A percentile compares a stretch with the other conserved stretches of the same genome.
Conservation (phyloP, 2,797 vertebrate species). For the Ctenochaetus hawaiiensis region DNA sequence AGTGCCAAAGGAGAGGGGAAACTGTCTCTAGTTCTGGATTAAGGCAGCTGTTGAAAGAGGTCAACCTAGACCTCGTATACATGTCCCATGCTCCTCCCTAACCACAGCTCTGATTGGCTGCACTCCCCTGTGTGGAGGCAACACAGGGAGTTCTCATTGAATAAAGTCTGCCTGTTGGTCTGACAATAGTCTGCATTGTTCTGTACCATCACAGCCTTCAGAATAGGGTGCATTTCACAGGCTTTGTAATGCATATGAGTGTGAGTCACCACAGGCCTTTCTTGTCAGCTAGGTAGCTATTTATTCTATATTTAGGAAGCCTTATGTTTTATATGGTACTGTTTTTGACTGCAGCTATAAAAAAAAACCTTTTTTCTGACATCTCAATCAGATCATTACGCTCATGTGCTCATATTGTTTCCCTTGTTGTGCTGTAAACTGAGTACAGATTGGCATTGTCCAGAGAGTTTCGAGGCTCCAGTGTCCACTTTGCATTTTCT, state of each 20-base stretch:
- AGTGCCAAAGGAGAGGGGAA: constrained; percentile 64
- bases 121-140: constrained; percentile 56
- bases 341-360: constrained; percentile 9
- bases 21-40: constrained; percentile 76
- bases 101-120: constrained; percentile 66
- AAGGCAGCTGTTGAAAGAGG: constrained; percentile 81
- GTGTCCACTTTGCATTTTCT: constrained; percentile 6
- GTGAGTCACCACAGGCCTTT: constrained; percentile 63
- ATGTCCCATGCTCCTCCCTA: constrained; percentile 68
- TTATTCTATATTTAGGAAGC: constrained; percentile 24
- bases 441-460: constrained; percentile 5
- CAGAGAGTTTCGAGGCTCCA: constrained; percentile 4
- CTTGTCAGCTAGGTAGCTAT: constrained; percentile 62
- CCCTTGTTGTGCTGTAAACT: constrained; percentile 10
- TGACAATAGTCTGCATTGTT: constrained; percentile 84
- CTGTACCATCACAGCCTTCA: constrained; percentile 68
- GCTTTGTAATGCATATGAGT: constrained; percentile 82
- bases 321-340: constrained; percentile 11
- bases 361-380: neutral
- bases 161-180: constrained; percentile 75
- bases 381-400: neutral
- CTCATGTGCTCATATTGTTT: constrained; percentile 19
- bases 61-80: constrained; percentile 69
- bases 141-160: constrained; percentile 73
- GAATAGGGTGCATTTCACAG: constrained; percentile 67